Percentiles rank a stretch among this genome's conserved stretches.
Conservation (phyloP, 2,797 vertebrate genomes). For the Phalanger gymnotis region DNA sequence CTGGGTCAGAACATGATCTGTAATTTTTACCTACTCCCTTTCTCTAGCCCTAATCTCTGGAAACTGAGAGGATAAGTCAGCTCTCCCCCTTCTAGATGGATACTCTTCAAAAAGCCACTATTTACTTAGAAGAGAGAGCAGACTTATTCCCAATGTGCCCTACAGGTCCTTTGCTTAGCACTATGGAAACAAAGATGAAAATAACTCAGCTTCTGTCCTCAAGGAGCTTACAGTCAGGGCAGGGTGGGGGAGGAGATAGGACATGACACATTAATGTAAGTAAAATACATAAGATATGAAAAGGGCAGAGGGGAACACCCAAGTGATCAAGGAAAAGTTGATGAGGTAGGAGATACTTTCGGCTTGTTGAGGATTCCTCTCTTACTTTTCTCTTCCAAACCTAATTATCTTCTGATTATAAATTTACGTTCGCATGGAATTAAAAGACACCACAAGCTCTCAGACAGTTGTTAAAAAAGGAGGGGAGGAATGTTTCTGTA, state of each 20-base stretch:
- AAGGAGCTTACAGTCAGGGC: neutral
- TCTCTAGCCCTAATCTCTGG: constrained; percentile 4
- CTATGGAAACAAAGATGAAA: neutral
- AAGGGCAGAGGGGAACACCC: neutral
- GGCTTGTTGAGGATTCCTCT: constrained; percentile 11
- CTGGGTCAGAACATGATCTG: neutral
- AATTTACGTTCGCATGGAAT: constrained; percentile 34
- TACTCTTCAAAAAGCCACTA: neutral
- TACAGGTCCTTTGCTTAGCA: neutral
- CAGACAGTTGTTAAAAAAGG: neutral
- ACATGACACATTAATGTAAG: neutral
- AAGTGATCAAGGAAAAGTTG: neutral
- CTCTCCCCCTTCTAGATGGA: neutral
- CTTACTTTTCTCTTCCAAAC: constrained; percentile 24
- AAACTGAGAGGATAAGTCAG: neutral
- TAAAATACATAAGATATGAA: neutral
- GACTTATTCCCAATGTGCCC: neutral
- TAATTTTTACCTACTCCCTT: neutral
- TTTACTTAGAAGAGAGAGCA: neutral
- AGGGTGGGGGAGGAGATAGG: neutral
- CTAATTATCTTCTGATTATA: constrained; percentile 34
- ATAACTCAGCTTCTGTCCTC: neutral
- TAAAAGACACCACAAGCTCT: constrained; percentile 40
- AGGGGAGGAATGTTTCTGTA: neutral
- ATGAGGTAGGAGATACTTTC: neutral